Base-by-base conservation (phyloP, 2,888 invertebrate genomes). In the Encarsia formosa region DNA sequence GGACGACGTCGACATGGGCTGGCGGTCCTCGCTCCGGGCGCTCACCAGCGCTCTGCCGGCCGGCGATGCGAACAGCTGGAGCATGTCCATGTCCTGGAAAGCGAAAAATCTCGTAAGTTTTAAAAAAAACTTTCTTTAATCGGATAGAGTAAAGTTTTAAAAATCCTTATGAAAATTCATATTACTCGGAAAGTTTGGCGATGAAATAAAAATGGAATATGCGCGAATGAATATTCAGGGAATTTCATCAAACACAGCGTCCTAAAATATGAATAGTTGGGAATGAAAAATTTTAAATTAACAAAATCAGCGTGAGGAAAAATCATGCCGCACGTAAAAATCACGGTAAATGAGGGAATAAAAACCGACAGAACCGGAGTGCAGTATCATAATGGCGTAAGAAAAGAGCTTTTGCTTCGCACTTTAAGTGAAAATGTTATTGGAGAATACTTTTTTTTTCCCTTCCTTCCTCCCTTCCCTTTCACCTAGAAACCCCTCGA, bases 41-140 rank as follows among this genome's bases (percentile, higher is more conserved):
- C 52, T 34, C 37, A 73, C 67, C 57, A 73, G 58, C 4, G 73
- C 73, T 53, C 73, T 66, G 24, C 73, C 73, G 20, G 73, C 73
- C 15, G 73, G 73, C 37, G 73, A 73, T 22, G 69, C 73, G 58
- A 73, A 73, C 48, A 73, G 59, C 58, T 73, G 72, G 52, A 73
- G 63, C 73, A 73, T 73, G 58, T 73, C 73, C 67, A 73, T 72
- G 54, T 73, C 73, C 73, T 71, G 58, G 2, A 16, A 41, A 19
- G 20, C 20, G 32, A 51, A 2, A 8, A 2, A 8, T 16, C 34
- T 13, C 34, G 26, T 11, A 26, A n/a, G n/a, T n/a, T n/a, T n/a
- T n/a, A n/a, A n/a, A n/a, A n/a, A n/a, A n/a, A n/a, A n/a, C n/a
- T n/a, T n/a, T n/a, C n/a, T n/a, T n/a, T n/a, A n/a, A n/a, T n/a